Evolutionary conservation across 2,888 invertebrate genomes (phyloP), one percentile per base, ranked within the genome.

Genomic region (Dicyrtomina minuta): DNA sequence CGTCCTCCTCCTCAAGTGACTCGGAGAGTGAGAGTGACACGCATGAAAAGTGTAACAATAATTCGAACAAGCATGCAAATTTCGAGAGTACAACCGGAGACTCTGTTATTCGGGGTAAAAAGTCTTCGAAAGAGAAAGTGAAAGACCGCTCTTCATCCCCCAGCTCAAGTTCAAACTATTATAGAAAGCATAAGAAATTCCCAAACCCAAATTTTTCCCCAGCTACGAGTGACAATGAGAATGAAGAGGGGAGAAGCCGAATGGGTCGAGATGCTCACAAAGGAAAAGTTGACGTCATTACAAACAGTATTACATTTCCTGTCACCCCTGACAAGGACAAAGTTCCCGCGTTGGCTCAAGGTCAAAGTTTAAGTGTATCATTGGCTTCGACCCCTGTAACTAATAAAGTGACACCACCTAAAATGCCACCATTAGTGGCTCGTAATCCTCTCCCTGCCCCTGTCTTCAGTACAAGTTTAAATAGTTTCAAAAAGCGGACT

Each of bases 401-500:
- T 13, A 53, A 10, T 22, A 24, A 53, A 22, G 24, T 51, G 33
- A 62, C 62, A 27, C 64, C 64, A 39, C 33, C 51, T 1, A 67
- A 58, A 39, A n/a, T n/a, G 13, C 15, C 46, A 22, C 43, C n/a
- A 17, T 59, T 26, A 3, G n/a, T 39, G 8, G 3, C 49, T 20
- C 33, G 51, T n/a, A 58, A 43, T 24, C 58, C 67, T n/a, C n/a
- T n/a, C n/a, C n/a, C n/a, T n/a, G n/a, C n/a, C n/a, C n/a, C n/a
- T n/a, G n/a, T n/a, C n/a, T 77, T 77, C 61, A 75, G 75, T 43
- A 77, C 77, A 17, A 75, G 72, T 24, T 17, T 69, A 10, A 75
- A 66, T 66, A 68, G 62, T 55, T 70, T 69, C 13, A 72, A 71
- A 39, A 75, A 75, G 51, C 74, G 74, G 58, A 66, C n/a, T n/a